A percentile compares a stretch with the other conserved stretches of the same genome.
These are phyloP conservation scores for Stigmatopora argus DNA, from an alignment of 2,113 vertebrate species.

Conservation along the genomic window DNA sequence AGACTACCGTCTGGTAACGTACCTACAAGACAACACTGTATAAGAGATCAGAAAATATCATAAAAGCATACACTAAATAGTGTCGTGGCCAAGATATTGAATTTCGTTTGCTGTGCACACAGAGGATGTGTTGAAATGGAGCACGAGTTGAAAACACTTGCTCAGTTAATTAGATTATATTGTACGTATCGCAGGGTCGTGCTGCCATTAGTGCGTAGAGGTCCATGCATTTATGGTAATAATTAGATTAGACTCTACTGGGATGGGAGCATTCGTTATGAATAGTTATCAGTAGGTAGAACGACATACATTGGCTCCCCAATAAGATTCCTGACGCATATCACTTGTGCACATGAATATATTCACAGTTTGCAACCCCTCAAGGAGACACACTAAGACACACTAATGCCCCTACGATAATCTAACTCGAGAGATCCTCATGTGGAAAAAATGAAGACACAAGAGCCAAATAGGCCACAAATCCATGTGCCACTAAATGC, in stretches of 20 bases:
- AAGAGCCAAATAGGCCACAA: neutral
- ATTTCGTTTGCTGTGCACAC: conserved; percentile 29
- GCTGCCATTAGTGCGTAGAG: conserved; percentile 29
- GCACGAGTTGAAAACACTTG: conserved; percentile 31
- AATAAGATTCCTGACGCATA: neutral
- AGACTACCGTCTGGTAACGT: no score
- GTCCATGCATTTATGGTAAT: conserved; percentile 51
- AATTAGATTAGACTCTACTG: conserved; percentile 58
- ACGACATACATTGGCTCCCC: conserved; percentile 6
- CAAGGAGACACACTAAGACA: conserved; percentile 30
- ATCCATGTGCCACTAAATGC: neutral
- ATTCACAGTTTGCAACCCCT: conserved; percentile 32
- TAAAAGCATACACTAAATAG: neutral
- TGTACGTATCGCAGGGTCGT: conserved; percentile 29
- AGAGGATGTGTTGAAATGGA: conserved; percentile 40
- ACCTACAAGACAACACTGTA: no score
- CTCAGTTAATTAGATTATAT: conserved; percentile 53
- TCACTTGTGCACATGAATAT: conserved; percentile 9
- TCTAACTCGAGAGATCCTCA: conserved; percentile 37
- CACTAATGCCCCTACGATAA: conserved; percentile 47
- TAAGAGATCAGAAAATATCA: no score
- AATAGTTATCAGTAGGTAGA: conserved; percentile 51
- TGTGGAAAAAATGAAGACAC: neutral
- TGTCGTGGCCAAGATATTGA: conserved; percentile 20
- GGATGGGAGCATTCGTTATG: conserved; percentile 51